These are phyloP conservation scores for Tonatia bakeri DNA, from an alignment of 2,113 vertebrate species.

Conservation along the genomic window DNA sequence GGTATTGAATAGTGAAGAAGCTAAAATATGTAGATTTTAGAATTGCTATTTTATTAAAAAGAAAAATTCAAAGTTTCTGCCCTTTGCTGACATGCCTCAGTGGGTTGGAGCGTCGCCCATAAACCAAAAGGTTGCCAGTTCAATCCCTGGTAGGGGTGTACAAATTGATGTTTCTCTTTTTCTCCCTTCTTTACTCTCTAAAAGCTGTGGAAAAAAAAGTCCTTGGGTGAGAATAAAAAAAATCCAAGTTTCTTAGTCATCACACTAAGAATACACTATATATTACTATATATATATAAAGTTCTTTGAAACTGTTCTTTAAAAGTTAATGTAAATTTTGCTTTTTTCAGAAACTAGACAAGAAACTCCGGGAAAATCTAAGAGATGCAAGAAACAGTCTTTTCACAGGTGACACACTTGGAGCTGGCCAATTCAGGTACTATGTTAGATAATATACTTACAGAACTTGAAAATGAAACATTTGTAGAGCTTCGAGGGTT, in stretches of 20 bases:
- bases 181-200: no score
- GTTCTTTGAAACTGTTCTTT: constrained; percentile 43
- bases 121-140: no score
- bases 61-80: not conserved
- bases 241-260: constrained; percentile 11
- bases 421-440: constrained; percentile 95
- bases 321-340: constrained; percentile 50
- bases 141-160: no score
- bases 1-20: not conserved
- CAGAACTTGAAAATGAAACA: not conserved
- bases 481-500: not conserved
- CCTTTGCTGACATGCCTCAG: no score
- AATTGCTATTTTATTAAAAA: not conserved
- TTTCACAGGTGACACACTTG: constrained; percentile 95
- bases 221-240: not conserved
- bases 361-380: constrained; percentile 97
- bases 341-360: constrained; percentile 92
- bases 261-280: not conserved
- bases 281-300: not conserved
- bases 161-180: no score
- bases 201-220: no score
- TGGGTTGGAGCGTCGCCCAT: no score
- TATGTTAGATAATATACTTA: constrained; percentile 31
- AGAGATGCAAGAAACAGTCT: constrained; percentile 98
- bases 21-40: constrained; percentile 22